A percentile compares a stretch with the other conserved stretches of the same genome.
Conservation (phyloP, 2,113 vertebrate species). For the Chroicocephalus ridibundus region DNA sequence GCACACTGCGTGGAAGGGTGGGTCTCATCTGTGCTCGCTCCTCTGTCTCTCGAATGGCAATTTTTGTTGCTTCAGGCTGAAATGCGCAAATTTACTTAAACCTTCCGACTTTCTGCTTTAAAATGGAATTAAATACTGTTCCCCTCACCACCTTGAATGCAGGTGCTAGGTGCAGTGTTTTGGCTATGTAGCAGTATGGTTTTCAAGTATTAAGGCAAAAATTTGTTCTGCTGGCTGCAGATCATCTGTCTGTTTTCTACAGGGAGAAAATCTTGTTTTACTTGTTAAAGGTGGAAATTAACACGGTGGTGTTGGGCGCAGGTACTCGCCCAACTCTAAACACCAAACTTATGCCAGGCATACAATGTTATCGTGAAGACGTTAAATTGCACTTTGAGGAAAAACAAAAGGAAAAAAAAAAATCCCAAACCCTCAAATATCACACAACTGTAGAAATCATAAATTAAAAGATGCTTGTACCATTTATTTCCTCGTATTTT, state of each 20-base stretch:
- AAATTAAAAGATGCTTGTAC: neutral
- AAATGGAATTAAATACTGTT: neutral
- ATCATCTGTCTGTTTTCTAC: neutral
- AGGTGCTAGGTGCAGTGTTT: neutral
- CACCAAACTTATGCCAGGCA: neutral
- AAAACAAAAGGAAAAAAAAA: neutral
- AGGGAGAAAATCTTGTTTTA: neutral
- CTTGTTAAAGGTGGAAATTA: neutral
- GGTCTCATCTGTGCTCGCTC: fast-evolving
- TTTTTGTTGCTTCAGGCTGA: neutral
- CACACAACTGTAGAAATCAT: neutral
- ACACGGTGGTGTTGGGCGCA: neutral
- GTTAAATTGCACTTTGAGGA: neutral
- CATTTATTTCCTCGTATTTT: neutral
- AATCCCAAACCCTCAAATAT: neutral
- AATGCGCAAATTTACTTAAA: neutral
- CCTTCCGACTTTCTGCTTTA: neutral
- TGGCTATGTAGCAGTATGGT: neutral
- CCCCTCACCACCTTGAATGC: too few relatives aligned
- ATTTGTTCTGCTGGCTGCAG: neutral
- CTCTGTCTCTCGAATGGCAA: fast-evolving
- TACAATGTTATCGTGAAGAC: neutral
- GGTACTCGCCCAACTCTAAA: neutral
- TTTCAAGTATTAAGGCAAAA: neutral
- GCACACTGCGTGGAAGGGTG: slow-evolving; percentile 94